Evolutionary conservation across 2,797 vertebrate genomes (phyloP).

Genomic region (Serranus cabrilla): DNA sequence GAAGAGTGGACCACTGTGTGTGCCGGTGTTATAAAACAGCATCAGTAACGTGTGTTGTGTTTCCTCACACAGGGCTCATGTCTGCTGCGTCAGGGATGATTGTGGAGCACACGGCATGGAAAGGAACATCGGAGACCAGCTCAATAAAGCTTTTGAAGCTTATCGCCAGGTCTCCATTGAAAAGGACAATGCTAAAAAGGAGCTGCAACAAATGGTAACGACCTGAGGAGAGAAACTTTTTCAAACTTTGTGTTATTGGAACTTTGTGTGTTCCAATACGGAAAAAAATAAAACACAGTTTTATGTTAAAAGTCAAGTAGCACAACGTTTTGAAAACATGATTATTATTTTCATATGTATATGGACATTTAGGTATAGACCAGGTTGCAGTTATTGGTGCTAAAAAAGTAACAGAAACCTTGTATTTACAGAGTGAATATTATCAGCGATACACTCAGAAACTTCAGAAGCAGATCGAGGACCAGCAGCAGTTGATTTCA

Average conservation of each 20-base stretch:
- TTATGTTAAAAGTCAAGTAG: no score
- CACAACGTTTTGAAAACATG: background rate
- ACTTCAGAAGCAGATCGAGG: conserved; percentile 92
- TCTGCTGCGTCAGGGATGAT: conserved; percentile 91
- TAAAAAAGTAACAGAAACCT: conserved; percentile 33
- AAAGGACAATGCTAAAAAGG: conserved; percentile 91
- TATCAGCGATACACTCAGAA: conserved; percentile 91
- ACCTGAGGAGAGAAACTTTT: background rate
- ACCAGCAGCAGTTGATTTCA: conserved; percentile 90
- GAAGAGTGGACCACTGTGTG: no score
- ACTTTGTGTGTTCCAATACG: no score
- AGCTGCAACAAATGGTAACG: conserved; percentile 93
- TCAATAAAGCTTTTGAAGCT: conserved; percentile 98
- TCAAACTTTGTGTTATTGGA: no score
- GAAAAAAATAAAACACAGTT: no score
- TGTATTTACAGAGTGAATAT: conserved; percentile 91
- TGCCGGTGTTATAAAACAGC: no score
- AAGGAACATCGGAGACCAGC: conserved; percentile 96
- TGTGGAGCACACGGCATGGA: conserved; percentile 93
- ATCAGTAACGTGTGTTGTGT: background rate
- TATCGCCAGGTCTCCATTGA: conserved; percentile 96
- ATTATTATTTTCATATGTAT: background rate
- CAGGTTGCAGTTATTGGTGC: conserved; percentile 2
- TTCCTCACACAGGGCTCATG: conserved; percentile 79
- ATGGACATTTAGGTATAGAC: background rate